phyloP scores from a whole-genome alignment of 2,113 vertebrate genomes.

The Rutilus rutilus region DNA sequence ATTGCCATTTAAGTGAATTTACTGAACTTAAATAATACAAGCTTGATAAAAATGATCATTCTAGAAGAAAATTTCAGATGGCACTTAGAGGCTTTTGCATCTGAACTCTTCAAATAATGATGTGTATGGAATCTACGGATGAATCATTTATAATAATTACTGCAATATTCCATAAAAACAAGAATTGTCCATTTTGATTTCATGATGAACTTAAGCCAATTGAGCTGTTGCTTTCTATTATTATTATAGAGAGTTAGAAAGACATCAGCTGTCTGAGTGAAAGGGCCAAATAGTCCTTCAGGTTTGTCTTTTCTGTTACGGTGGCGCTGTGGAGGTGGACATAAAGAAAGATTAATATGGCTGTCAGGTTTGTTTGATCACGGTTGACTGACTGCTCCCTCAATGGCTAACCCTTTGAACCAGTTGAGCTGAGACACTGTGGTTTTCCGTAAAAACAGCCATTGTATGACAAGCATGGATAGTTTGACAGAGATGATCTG shows the following conservation, averaged over 20 bases:
- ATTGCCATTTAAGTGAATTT: no score
- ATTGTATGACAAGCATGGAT: neutral
- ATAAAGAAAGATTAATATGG: slow-evolving; percentile 47
- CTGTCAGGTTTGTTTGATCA: slow-evolving; percentile 47
- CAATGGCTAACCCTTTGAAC: slow-evolving; percentile 24
- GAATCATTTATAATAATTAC: no score
- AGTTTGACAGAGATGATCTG: slow-evolving; percentile 2
- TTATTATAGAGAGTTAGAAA: neutral
- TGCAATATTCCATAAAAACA: no score
- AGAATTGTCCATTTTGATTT: no score
- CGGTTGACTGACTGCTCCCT: slow-evolving; percentile 42
- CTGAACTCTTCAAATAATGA: no score
- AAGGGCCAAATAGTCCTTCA: slow-evolving; percentile 14
- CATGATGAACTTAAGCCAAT: neutral
- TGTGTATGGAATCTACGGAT: no score
- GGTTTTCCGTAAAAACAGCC: slow-evolving; percentile 23
- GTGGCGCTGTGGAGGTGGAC: slow-evolving; percentile 24
- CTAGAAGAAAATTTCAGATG: no score
- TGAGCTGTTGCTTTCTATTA: neutral
- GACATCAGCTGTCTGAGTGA: neutral
- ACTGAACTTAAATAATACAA: no score
- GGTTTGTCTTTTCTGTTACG: slow-evolving; percentile 32
- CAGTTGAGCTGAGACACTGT: slow-evolving; percentile 26
- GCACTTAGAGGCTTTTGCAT: no score
- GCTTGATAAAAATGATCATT: no score